Conservation (phyloP, 2,113 vertebrate genomes). For the Oncorhynchus keta region DNA sequence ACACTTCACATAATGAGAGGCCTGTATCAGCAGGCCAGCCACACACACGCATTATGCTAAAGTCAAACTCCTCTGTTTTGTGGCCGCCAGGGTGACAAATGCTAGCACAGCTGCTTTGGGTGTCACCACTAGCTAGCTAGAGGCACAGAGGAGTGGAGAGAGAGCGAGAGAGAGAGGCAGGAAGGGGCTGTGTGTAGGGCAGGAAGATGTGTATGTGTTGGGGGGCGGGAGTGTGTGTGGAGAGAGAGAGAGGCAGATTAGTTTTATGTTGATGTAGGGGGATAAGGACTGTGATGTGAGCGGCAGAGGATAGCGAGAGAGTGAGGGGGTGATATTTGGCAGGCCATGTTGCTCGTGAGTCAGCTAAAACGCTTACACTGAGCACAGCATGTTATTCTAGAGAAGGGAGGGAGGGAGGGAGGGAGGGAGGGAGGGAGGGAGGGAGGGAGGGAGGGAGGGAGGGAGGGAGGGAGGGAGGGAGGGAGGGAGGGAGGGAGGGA, state of each 20-base stretch:
- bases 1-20: slow-evolving; percentile 49
- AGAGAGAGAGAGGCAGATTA: neutral
- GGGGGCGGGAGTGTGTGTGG: neutral
- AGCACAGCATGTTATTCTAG: slow-evolving; percentile 55
- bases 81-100: slow-evolving; percentile 19
- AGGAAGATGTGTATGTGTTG: slow-evolving; percentile 7
- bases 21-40: slow-evolving; percentile 52
- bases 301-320: slow-evolving; percentile 10
- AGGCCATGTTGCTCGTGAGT: slow-evolving; percentile 62
- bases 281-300: neutral
- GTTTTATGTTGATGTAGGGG: neutral
- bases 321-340: slow-evolving; percentile 49
- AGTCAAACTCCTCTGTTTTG: slow-evolving; percentile 16
- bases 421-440: too few species aligned
- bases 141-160: too few species aligned
- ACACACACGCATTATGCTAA: slow-evolving; percentile 36
- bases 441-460: too few species aligned
- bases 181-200: neutral
- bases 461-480: too few species aligned
- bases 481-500: too few species aligned
- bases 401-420: too few species aligned
- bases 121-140: too few species aligned
- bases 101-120: slow-evolving; percentile 22
- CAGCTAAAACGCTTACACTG: slow-evolving; percentile 67
- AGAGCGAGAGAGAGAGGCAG: too few species aligned